These are phyloP conservation scores for Barypeithes pellucidus DNA, from an alignment of 2,888 invertebrate species.

Conservation along the genomic window DNA sequence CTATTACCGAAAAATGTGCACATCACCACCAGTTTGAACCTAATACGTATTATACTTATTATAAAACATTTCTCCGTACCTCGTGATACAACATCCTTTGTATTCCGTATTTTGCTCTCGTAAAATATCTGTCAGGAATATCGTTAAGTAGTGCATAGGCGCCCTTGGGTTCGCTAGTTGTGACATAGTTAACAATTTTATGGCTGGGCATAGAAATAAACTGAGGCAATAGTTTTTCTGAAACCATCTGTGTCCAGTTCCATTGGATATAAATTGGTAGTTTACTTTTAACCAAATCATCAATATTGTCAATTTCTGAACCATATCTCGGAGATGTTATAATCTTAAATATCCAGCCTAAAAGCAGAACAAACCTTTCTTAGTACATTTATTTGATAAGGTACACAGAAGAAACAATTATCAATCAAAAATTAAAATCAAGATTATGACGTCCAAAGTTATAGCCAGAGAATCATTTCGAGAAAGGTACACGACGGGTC, in stretches of 20 bases:
- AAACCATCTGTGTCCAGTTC: background rate
- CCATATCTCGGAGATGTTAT: background rate
- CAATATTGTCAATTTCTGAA: slow-evolving; percentile 4
- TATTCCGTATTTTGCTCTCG: background rate
- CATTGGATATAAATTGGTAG: background rate
- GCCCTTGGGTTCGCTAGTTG: background rate
- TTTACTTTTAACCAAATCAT: background rate
- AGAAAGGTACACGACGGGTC: too few species aligned
- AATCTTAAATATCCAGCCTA: slow-evolving; percentile 6
- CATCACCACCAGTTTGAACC: too few species aligned
- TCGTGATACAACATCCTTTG: background rate
- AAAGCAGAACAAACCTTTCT: too few species aligned
- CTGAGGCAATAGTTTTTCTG: background rate
- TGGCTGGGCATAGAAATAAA: background rate
- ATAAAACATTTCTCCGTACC: too few species aligned
- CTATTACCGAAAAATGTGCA: too few species aligned
- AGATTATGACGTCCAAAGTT: too few species aligned
- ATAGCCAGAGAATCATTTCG: too few species aligned
- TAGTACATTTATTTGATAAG: too few species aligned
- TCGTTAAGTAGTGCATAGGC: background rate
- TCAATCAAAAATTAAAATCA: too few species aligned
- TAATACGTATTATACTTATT: too few species aligned
- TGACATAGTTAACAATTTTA: background rate
- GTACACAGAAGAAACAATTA: too few species aligned
- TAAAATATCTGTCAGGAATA: background rate